These are phyloP conservation scores for Bhutanitis thaidina DNA, from an alignment of 2,888 invertebrate species.

Conservation along the genomic window DNA sequence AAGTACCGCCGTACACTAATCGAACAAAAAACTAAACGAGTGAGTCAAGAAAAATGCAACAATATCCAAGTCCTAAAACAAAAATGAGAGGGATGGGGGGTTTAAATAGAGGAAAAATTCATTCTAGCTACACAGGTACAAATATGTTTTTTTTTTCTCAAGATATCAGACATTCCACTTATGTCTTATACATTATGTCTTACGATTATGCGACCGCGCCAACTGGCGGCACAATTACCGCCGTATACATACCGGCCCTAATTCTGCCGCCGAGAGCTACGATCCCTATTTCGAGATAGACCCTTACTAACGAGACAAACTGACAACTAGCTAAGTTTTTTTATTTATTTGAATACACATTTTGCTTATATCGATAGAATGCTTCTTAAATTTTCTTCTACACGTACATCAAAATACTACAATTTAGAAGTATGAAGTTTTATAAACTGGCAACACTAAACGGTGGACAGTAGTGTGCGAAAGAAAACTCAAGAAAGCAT, in stretches of 20 bases:
- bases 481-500: conserved; percentile 19
- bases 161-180: conserved; percentile 66
- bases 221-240: conserved; percentile 23
- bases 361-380: conserved; percentile 62
- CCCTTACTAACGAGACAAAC: conserved; percentile 53
- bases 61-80: conserved; percentile 56
- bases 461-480: conserved; percentile 18
- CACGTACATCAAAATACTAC: conserved; percentile 30
- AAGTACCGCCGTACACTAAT: not conserved
- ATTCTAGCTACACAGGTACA: conserved; percentile 78
- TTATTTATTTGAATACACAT: conserved; percentile 55
- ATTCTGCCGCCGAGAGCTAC: conserved; percentile 20
- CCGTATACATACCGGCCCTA: conserved; percentile 27
- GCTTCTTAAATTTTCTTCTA: conserved; percentile 30
- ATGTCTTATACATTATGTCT: conserved; percentile 59
- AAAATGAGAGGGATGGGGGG: conserved; percentile 30
- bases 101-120: conserved; percentile 55
- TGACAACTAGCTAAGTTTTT: conserved; percentile 64
- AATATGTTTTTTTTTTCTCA: conserved; percentile 41
- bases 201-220: conserved; percentile 44
- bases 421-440: conserved; percentile 24
- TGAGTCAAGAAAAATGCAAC: conserved; percentile 45
- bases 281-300: conserved; percentile 25
- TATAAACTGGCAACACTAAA: conserved; percentile 33
- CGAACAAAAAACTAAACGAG: not conserved